phyloP scores from a whole-genome alignment of 2,113 vertebrate species.

The Bos taurus region DNA sequence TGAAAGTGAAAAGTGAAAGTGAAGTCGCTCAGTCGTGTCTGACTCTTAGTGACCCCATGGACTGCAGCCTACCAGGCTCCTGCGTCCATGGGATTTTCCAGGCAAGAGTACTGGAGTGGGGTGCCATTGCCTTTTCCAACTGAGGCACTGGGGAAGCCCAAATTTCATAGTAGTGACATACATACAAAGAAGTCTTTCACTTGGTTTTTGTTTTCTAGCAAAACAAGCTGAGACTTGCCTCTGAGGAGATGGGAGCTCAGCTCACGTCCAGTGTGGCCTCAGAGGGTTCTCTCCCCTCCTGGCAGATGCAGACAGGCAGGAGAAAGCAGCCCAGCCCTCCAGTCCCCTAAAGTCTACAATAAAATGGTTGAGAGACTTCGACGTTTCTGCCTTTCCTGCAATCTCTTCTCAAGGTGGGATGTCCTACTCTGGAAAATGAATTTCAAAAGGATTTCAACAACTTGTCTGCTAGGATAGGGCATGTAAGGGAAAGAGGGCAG shows the following conservation, averaged over 20 bases:
- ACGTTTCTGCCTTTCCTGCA: neutral
- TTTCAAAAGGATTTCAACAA: neutral
- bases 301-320: fast-evolving
- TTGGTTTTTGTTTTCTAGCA: neutral
- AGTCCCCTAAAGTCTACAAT: fast-evolving
- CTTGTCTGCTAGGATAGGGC: neutral
- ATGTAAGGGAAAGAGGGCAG: fast-evolving
- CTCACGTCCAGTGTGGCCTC: fast-evolving
- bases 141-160: neutral
- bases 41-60: too few relatives aligned
- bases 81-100: too few relatives aligned
- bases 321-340: fast-evolving
- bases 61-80: too few relatives aligned
- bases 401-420: neutral
- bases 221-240: too few relatives aligned
- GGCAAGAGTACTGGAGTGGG: too few relatives aligned
- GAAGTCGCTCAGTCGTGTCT: too few relatives aligned
- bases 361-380: neutral
- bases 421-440: neutral
- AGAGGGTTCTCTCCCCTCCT: neutral
- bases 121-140: too few relatives aligned
- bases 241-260: fast-evolving
- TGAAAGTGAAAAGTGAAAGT: too few relatives aligned
- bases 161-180: neutral
- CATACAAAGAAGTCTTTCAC: neutral